These are phyloP conservation scores for Bibio marci DNA, from an alignment of 2,888 invertebrate genomes.

Conservation along the genomic window DNA sequence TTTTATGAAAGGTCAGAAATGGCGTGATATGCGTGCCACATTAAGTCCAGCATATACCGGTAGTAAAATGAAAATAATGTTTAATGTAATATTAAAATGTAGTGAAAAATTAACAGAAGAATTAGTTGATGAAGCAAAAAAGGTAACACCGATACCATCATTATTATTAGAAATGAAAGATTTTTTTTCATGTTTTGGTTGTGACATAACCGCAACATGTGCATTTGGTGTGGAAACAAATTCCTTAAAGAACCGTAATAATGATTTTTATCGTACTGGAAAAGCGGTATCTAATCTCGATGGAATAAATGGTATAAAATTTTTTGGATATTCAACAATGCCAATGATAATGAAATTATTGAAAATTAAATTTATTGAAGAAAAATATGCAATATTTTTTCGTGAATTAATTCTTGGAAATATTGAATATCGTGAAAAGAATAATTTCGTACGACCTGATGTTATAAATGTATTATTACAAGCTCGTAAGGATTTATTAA, in stretches of 20 bases:
- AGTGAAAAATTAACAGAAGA: slow-evolving; percentile 7
- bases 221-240: slow-evolving; percentile 20
- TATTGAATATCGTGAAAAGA: slow-evolving; percentile 26
- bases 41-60: slow-evolving; percentile 21
- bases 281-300: slow-evolving; percentile 24
- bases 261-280: slow-evolving; percentile 34
- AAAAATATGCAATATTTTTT: background rate
- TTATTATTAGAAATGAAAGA: background rate
- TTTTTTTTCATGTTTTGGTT: slow-evolving; percentile 17
- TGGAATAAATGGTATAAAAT: slow-evolving; percentile 14
- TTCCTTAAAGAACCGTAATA: slow-evolving; percentile 23
- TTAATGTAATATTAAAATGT: slow-evolving; percentile 9
- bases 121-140: slow-evolving; percentile 27
- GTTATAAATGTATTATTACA: slow-evolving; percentile 39
- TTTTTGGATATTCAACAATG: slow-evolving; percentile 7
- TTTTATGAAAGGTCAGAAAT: slow-evolving; percentile 11
- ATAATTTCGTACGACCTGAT: slow-evolving; percentile 29
- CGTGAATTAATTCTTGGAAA: slow-evolving; percentile 14
- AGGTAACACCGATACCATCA: slow-evolving; percentile 14
- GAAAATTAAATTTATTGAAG: slow-evolving; percentile 11
- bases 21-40: slow-evolving; percentile 19
- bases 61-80: slow-evolving; percentile 21
- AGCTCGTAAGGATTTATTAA: slow-evolving; percentile 24
- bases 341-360: slow-evolving; percentile 10
- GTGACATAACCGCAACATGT: slow-evolving; percentile 26